Percentiles rank a stretch among this genome's conserved stretches.
Evolutionary conservation across 2,888 invertebrate species (phyloP).

Genomic region (Gastrophysa polygoni): DNA sequence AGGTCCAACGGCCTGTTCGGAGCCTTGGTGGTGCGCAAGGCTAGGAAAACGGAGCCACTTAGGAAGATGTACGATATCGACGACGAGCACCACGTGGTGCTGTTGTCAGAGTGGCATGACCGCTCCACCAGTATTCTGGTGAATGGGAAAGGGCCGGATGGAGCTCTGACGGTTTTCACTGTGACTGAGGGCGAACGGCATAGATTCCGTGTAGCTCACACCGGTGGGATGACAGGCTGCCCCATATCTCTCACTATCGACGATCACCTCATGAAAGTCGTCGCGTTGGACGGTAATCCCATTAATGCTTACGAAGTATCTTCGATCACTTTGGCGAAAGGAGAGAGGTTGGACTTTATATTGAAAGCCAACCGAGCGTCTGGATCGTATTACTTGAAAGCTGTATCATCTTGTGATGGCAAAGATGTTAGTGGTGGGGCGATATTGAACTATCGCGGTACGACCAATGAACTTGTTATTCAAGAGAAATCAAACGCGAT

Average conservation of each 20-base stretch:
- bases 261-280: constrained; percentile 67
- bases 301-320: constrained; percentile 65
- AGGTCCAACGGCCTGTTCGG: constrained; percentile 74
- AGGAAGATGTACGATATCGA: constrained; percentile 73
- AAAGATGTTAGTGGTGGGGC: constrained; percentile 62
- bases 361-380: constrained; percentile 66
- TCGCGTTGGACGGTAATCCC: constrained; percentile 74
- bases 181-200: constrained; percentile 67
- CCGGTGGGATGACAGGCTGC: constrained; percentile 71
- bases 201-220: constrained; percentile 70
- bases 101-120: constrained; percentile 72
- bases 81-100: constrained; percentile 70
- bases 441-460: constrained; percentile 58
- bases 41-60: constrained; percentile 66
- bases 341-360: constrained; percentile 79
- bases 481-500: constrained; percentile 11
- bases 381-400: constrained; percentile 68
- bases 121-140: constrained; percentile 61
- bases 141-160: constrained; percentile 65
- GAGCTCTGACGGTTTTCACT: constrained; percentile 55
- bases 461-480: constrained; percentile 9
- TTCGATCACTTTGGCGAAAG: constrained; percentile 67
- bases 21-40: constrained; percentile 71
- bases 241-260: constrained; percentile 71
- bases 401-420: constrained; percentile 62